Base-by-base conservation (phyloP, 2,888 invertebrate genomes). In the Agrilus biguttatus region DNA sequence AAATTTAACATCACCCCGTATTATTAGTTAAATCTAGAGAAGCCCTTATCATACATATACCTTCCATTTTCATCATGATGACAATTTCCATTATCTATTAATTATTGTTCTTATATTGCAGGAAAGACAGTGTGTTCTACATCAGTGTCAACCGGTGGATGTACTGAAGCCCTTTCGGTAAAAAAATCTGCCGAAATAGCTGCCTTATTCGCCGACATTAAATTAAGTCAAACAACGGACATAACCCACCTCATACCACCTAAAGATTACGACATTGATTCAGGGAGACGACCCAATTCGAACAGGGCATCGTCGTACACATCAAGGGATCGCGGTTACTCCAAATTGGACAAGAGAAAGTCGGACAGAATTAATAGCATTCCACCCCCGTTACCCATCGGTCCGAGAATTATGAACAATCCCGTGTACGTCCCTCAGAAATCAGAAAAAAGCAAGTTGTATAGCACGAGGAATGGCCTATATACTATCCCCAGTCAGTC, bases 161-260 rank as follows among this genome's bases (percentile, higher is more conserved):
- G 48, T 36, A 51, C 57, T 40, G 85, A 85, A 54, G 85, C 86
- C 0, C 66, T 88, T 0, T 85, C 86, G 42, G 85, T 88, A 23
- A 89, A 89, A 64, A 89, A 89, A 61, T 84, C 85, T 3, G 88
- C 88, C 0, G 89, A 89, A 63, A 88, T 89, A 55, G 89, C 88
- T 0, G 89, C 88, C 0, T 68, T 89, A 23, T 89, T 90, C 61
- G 83, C 84, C 0, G 83, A 85, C 57, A 77, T 81, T 37, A 77
- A 80, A 33, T 69, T 81, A 1, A 79, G 77, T 21, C 81, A 81
- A 63, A 74, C 80, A 12, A 80, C 80, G 0, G 81, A 80, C 59
- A 78, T 81, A 34, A 70, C 70, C 44, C 72, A 71, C 40, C 52
- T 73, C 21, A 62, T 55, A 2, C 54, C 57, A 2, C 56, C 59